Evolutionary conservation across 2,888 invertebrate genomes (phyloP), one percentile per base, ranked within the genome.

Genomic region (Leucozona laternaria): DNA sequence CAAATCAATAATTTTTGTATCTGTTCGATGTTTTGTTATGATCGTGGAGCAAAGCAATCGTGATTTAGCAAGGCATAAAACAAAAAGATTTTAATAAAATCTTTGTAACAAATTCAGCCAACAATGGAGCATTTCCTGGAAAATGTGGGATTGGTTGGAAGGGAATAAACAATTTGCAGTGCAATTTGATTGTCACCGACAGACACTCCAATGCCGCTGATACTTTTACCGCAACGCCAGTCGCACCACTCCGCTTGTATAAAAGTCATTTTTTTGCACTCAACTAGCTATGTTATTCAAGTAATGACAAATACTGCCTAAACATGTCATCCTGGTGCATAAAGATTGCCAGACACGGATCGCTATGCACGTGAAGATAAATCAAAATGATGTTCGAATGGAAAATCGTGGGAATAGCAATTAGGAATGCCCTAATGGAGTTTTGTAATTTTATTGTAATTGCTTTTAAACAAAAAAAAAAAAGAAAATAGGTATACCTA

Each of bases 381-480:
- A 48, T 45, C 15, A 31, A 48, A 66, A 48, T n/a, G 20, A 62
- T 45, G 55, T 62, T 20, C 48, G 43, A 45, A 45, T 76, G 60
- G 45, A 20, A 66, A 84, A 84, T 84, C 83, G 75, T 84, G 83
- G 79, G 68, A 79, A 70, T 20, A 25, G 22, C 25, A 55, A 75
- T 76, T 81, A 70, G 62, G 43, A 76, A 62, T 81, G 43, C 53
- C 58, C 45, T 73, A 72, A 79, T 77, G 82, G 31, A 34, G 50
- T 60, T 31, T 83, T 73, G 68, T 79, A 64, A 79, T 79, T 75
- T 57, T 75, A 75, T 68, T 79, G 60, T 71, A 76, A 71, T 76
- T 75, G 50, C 45, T 55, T 75, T 45, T 50, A 0, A 10, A 1
- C 1, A n/a, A 43, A 45, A 78, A 34, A 78, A 60, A 20, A 45